These are phyloP conservation scores for Heterodera filipjevi DNA, from an alignment of 2,888 invertebrate genomes.

Conservation along the genomic window DNA sequence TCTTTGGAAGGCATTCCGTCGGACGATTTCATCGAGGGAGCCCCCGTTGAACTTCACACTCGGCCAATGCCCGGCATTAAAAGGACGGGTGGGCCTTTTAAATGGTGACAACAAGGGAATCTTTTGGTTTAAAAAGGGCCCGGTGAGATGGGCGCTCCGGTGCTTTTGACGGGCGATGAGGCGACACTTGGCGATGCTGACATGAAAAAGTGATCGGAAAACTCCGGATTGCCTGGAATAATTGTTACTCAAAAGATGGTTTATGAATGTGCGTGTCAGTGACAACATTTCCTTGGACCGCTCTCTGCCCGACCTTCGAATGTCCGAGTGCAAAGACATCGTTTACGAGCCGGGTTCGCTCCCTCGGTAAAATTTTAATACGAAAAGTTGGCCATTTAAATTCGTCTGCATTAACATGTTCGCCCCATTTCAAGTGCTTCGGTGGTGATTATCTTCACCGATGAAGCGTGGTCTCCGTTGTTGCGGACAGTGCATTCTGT, in stretches of 20 bases:
- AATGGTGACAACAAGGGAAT: background rate
- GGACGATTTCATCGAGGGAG: constrained; percentile 29
- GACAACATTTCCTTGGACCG: constrained; percentile 68
- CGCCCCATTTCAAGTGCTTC: constrained; percentile 70
- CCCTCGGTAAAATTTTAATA: constrained; percentile 25
- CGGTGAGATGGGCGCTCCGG: constrained; percentile 47
- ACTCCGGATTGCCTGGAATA: background rate
- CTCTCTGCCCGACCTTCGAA: constrained; percentile 66
- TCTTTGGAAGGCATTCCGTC: constrained; percentile 28
- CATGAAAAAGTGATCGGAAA: constrained; percentile 49
- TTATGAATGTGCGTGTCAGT: constrained; percentile 61
- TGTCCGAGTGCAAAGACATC: constrained; percentile 59
- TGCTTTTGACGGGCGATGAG: constrained; percentile 42
- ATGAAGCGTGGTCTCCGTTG: constrained; percentile 81
- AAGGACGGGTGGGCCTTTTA: background rate
- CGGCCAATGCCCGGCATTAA: constrained; percentile 12
- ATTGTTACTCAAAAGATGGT: constrained; percentile 37
- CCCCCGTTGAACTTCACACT: constrained; percentile 22
- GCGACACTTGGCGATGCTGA: constrained; percentile 39
- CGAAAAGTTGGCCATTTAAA: background rate
- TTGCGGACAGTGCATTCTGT: constrained; percentile 77
- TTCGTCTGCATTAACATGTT: background rate
- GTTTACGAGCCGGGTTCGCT: constrained; percentile 40
- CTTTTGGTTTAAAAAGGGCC: constrained; percentile 37
- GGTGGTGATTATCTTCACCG: constrained; percentile 79